Evolutionary conservation across 2,113 vertebrate genomes (phyloP).

Genomic region (Taxidea taxus): DNA sequence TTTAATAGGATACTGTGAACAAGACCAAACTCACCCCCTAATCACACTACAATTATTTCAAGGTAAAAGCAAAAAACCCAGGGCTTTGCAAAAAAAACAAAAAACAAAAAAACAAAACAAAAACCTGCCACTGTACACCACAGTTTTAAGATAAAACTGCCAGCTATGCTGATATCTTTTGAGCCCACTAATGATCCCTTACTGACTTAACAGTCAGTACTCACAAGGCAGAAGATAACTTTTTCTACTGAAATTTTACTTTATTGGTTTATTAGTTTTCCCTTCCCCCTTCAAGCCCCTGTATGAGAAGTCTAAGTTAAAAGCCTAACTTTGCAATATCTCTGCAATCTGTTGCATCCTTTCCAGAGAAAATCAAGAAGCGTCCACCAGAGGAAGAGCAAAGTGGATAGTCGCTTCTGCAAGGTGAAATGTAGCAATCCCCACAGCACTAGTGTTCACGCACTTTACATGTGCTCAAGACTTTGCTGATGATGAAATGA

Average conservation of each 20-base stretch:
- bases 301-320: constrained; percentile 10
- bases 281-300: neutral
- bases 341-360: neutral
- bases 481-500: neutral
- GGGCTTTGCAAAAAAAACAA: neutral
- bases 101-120: neutral
- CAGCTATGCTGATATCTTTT: neutral
- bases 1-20: neutral
- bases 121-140: neutral
- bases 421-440: neutral
- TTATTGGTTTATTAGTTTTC: neutral
- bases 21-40: neutral
- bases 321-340: neutral
- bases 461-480: constrained; percentile 1
- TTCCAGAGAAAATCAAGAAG: neutral
- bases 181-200: neutral
- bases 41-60: neutral
- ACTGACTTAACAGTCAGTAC: neutral
- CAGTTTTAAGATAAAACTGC: constrained; percentile 38
- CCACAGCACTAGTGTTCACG: neutral
- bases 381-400: neutral
- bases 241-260: neutral
- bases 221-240: neutral
- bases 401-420: neutral
- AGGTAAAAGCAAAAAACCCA: constrained; percentile 24